Evolutionary conservation across 2,113 vertebrate genomes (phyloP).

Genomic region (Vombatus ursinus): DNA sequence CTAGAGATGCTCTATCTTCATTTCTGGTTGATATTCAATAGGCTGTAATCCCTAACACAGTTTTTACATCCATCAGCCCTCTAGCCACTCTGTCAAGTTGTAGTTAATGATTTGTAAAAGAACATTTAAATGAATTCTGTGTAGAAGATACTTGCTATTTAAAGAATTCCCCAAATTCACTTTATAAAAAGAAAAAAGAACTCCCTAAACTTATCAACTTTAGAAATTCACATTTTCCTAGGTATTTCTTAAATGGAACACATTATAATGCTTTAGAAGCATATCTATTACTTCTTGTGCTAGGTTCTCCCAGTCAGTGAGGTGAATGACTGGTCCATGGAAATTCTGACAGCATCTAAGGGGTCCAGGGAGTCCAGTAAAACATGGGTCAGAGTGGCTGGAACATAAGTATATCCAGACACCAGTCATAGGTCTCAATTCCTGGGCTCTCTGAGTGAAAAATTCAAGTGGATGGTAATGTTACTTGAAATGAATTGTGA

Average conservation of each 20-base stretch:
- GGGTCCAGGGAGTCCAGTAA: neutral
- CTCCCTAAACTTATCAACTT: neutral
- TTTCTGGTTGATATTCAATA: neutral
- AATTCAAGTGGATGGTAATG: neutral
- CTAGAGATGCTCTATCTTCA: neutral
- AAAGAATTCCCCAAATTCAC: neutral
- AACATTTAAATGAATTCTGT: neutral
- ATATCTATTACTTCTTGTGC: neutral
- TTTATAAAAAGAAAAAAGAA: neutral
- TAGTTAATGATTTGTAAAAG: neutral
- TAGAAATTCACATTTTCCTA: conserved; percentile 9
- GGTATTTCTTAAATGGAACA: neutral
- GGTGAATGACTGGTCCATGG: neutral
- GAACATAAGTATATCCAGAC: neutral
- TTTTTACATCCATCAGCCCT: neutral
- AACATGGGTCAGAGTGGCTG: neutral
- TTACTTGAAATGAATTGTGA: neutral
- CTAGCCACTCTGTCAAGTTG: neutral
- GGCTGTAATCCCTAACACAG: neutral
- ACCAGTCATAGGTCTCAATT: neutral
- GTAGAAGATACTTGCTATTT: conserved; percentile 4
- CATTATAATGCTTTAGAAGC: neutral
- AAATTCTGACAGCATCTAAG: neutral
- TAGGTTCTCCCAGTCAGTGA: neutral
- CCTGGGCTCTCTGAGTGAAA: neutral